Evolutionary conservation across 30 jellyfish, hydroid and myxozoan genomes (phyloP), one percentile per base, ranked within the genome.

Genomic region (Euphysa ruthae): DNA sequence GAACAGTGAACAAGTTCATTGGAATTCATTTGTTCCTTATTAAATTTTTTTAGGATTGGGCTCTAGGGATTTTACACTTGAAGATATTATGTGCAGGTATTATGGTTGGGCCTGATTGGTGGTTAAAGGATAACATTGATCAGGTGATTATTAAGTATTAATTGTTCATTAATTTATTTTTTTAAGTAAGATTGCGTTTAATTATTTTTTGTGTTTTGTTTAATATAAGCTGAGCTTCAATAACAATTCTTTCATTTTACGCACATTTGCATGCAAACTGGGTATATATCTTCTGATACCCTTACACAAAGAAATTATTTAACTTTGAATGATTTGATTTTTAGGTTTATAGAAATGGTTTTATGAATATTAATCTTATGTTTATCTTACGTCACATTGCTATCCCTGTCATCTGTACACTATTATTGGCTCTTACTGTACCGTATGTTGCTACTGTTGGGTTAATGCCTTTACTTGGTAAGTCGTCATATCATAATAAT

Each of bases 31-130:
- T n/a, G n/a, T n/a, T n/a, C n/a, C n/a, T n/a, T n/a, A n/a, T n/a
- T n/a, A 2, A 2, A 10, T 26, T 29, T 61, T 19, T 66, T 66
- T 66, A 42, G 96, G 96, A 86, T 60, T 86, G 96, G 96, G 96
- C 96, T 15, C 70, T 86, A 5, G 96, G 96, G 4, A 83, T 86
- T 26, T 84, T 86, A 6, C 96, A 86, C 61, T 66, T 86, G 55
- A 86, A 86, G 63, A 86, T 86, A 19, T 30, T 86, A 23, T 86
- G 96, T 61, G 96, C 96, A 1, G 44, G 72, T 1, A 79, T 79
- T 10, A 86, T 79, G 94, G 82, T 86, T 32, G 96, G 96, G 0
- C 96, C 96, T 1, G 74, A 86, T 26, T 86, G 96, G 96, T 86
- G 96, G 96, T 80, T 86, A 23, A 73, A 79, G 43, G 28, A 78